phyloP scores from a whole-genome alignment of 2,888 invertebrate species.

The Pecten maximus region DNA sequence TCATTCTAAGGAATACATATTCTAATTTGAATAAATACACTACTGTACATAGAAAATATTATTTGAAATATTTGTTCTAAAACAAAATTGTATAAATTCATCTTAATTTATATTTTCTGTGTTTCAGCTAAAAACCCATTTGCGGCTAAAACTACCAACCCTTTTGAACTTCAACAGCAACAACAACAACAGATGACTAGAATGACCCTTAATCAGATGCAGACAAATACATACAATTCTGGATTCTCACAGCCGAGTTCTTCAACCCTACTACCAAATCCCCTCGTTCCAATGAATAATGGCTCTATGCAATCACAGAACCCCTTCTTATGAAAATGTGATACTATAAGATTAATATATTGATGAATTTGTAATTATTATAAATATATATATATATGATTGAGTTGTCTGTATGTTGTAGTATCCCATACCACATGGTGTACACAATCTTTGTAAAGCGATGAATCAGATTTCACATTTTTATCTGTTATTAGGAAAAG shows the following conservation, averaged over 20 bases:
- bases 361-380: conserved; percentile 25
- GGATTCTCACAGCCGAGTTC: conserved; percentile 73
- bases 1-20: no score
- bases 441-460: neutral
- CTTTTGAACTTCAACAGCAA: conserved; percentile 74
- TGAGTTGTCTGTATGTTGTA: neutral
- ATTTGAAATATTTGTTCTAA: no score
- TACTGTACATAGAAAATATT: no score
- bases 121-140: conserved; percentile 77
- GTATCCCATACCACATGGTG: conserved; percentile 26
- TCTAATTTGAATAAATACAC: no score
- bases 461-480: neutral
- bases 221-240: conserved; percentile 61
- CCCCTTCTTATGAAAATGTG: conserved; percentile 75
- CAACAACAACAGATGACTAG: conserved; percentile 61
- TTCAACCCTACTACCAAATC: conserved; percentile 72
- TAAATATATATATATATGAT: conserved; percentile 1
- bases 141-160: conserved; percentile 74
- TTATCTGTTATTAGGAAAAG: neutral
- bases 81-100: no score
- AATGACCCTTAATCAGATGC: conserved; percentile 78
- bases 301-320: conserved; percentile 71
- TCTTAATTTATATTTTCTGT: conserved; percentile 43
- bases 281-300: conserved; percentile 71
- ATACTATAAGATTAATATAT: conserved; percentile 35